Evolutionary conservation across 2,113 vertebrate species (phyloP).

Genomic region (Sakesphorus luctuosus): DNA sequence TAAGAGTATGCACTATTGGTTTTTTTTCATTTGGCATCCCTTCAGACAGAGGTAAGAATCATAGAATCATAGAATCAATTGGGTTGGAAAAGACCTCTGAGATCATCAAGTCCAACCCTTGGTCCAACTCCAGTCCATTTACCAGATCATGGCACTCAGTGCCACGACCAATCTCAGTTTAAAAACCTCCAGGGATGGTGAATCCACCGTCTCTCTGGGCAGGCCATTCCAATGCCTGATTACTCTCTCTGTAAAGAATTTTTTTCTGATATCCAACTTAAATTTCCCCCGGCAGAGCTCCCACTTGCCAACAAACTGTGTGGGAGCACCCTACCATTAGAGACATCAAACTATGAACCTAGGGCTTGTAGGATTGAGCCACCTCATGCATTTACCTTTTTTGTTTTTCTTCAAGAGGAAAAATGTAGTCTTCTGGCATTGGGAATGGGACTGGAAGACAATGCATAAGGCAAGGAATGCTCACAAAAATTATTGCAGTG

Average conservation of each 20-base stretch:
- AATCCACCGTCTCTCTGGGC: too few species aligned
- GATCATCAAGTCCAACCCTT: too few species aligned
- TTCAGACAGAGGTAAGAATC: background rate
- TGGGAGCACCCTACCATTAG: background rate
- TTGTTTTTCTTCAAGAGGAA: background rate
- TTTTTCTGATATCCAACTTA: too few species aligned
- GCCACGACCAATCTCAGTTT: too few species aligned
- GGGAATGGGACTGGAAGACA: background rate
- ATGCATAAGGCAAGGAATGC: background rate
- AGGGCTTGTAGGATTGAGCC: background rate
- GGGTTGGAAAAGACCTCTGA: too few species aligned
- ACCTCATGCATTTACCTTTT: too few species aligned
- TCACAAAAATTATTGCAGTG: background rate
- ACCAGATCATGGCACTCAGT: too few species aligned
- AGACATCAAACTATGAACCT: background rate
- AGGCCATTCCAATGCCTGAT: too few species aligned
- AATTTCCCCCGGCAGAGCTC: background rate
- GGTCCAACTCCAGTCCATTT: too few species aligned
- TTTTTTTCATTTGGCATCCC: background rate
- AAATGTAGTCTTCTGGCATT: background rate
- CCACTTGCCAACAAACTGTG: background rate
- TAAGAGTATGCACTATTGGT: background rate
- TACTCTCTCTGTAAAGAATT: too few species aligned
- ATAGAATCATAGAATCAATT: too few species aligned
- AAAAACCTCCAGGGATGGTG: too few species aligned